Base-by-base conservation (phyloP, 2,113 vertebrate species). In the Maccullochella peelii region DNA sequence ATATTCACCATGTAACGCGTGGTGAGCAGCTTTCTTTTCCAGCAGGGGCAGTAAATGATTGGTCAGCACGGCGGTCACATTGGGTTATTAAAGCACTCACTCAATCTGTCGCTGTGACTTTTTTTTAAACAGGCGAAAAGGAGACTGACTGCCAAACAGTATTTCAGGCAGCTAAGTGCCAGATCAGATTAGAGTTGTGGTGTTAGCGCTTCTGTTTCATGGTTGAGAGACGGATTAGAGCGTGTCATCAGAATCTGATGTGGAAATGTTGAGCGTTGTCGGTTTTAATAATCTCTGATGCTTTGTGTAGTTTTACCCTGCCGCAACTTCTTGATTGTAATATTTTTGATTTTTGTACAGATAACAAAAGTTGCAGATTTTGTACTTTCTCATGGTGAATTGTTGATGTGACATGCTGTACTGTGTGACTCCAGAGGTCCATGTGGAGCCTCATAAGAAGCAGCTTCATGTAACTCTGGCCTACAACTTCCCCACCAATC, bases 401-500 rank as follows among this genome's bases (percentile, higher is more conserved):
- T 58, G 9, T 10, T 77, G 38, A 8, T 44, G 44, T 44, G 20
- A 25, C 11, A 1, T 3, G 6, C n/a, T 54, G 12, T 11, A 4
- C 8, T 44, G 0, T 25, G n/a, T 55, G n/a, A 30, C 8, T 67
- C 23, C 91, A 99, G 98, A 99, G 69, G 97, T 97, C 0, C 97
- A 96, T 0, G 96, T 99, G 91, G 98, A 99, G 76, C 97, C 97
- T 47, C 98, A 99, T 85, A 99, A 97, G 95, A 99, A 98, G 94
- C 98, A 99, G 93, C 96, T 99, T 10, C 98, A 99, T 0, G 97
- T 99, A 9, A 99, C 98, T 0, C 92, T 99, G 90, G 98, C 98
- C 23, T 99, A 99, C 93, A 98, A 99, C 94, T 99, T 99, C 94
- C 97, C 97, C 88, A 88, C 95, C 55, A 96, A 95, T 92, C 97